Evolutionary conservation across 2,113 vertebrate genomes (phyloP), one percentile per base, ranked within the genome.

Genomic region (Paraplagusia blochii): DNA sequence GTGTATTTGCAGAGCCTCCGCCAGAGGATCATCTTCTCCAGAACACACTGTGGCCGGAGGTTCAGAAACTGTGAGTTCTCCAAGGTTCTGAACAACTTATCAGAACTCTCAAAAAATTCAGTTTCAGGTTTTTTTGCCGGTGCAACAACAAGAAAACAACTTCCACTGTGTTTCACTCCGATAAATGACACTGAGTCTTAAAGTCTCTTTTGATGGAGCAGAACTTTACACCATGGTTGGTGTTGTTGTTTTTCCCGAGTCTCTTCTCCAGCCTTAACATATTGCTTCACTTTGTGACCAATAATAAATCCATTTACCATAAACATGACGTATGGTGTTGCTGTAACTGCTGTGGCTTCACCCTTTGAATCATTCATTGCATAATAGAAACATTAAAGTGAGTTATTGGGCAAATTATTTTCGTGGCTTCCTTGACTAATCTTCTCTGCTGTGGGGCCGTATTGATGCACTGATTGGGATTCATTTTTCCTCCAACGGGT

Each of bases 21-120:
- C 91, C 95, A 64, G 97, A 99, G 74, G 95, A 98, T 86, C 91
- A 98, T 76, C 93, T 99, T 70, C 89, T 98, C 59, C 97, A 99
- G 87, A 98, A 98, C 85, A 99, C 95, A 2, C 87, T 98, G 47
- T 99, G 97, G 97, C 96, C 96, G 39, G 97, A 99, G 87, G 90
- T 97, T 81, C 95, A 98, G 81, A 99, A 99, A 77, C 79, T 98
- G 97, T 99, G 88, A 96, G 97, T 91, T 53, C 52, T 48, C 8
- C 46, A 57, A 19, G 43, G 18, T 52, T 3, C 16, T 38, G n/a
- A 29, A 17, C 29, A 13, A 35, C 1, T 0, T 11, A 34, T 17
- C 33, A 29, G 53, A 48, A 18, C 16, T 10, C 7, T 17, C 54
- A 13, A 19, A 14, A 7, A 34, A 50, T 53, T 58, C 12, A 9